These are phyloP conservation scores for Lophius piscatorius DNA, from an alignment of 2,113 vertebrate species.

Conservation along the genomic window DNA sequence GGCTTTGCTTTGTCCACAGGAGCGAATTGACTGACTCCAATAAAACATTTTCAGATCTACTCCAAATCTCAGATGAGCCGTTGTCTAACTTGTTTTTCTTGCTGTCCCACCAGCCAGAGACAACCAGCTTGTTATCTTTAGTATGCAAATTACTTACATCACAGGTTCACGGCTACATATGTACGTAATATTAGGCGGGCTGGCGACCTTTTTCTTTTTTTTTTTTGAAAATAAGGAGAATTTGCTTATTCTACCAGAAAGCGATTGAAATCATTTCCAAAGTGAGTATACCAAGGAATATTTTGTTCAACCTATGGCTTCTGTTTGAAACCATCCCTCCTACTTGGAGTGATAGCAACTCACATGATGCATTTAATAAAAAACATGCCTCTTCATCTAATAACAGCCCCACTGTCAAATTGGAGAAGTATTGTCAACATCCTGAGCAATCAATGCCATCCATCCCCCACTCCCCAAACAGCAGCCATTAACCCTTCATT, in stretches of 20 bases:
- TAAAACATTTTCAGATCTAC: conserved; percentile 13
- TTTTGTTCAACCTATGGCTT: not conserved
- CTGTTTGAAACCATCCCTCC: conserved; percentile 10
- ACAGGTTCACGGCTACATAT: conserved; percentile 16
- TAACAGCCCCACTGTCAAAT: conserved; percentile 73
- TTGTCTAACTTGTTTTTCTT: conserved; percentile 12
- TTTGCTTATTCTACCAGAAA: too few relatives aligned
- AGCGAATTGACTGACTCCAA: conserved; percentile 17
- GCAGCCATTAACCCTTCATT: conserved; percentile 78
- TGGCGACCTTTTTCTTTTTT: too few relatives aligned
- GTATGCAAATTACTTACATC: conserved; percentile 16
- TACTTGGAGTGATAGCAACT: conserved; percentile 33
- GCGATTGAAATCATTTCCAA: conserved; percentile 5
- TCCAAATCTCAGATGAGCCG: conserved; percentile 11
- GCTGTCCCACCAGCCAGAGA: conserved; percentile 1
- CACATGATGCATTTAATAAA: conserved; percentile 66
- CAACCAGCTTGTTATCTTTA: conserved; percentile 19
- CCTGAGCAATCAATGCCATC: conserved; percentile 76
- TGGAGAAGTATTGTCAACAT: conserved; percentile 80
- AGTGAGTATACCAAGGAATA: conserved; percentile 1
- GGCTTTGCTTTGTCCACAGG: conserved; percentile 25
- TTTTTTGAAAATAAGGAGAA: too few relatives aligned
- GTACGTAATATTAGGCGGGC: too few relatives aligned
- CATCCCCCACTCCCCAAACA: conserved; percentile 68
- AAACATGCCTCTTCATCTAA: conserved; percentile 70